Percentiles rank a stretch among this genome's conserved stretches.
Evolutionary conservation across 1,140 invertebrate genomes (phyloP).

Genomic region (Brachionus calyciflorus): DNA sequence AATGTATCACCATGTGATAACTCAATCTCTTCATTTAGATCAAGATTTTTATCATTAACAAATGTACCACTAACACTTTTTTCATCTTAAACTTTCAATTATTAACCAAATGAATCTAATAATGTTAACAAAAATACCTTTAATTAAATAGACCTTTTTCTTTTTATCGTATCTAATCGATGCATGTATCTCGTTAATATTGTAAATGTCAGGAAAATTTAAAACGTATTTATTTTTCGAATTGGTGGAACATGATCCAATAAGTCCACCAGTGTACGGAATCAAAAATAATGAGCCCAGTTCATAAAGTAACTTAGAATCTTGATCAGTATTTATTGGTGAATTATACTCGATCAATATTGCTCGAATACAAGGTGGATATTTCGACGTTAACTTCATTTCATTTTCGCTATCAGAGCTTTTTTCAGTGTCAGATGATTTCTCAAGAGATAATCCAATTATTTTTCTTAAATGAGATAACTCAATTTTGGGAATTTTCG

Average conservation of each 20-base stretch:
- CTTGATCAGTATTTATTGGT: not conserved
- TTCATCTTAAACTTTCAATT: not conserved
- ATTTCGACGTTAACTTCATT: not conserved
- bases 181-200: constrained; percentile 9
- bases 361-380: constrained; percentile 23
- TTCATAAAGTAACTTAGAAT: not conserved
- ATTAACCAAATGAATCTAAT: not conserved
- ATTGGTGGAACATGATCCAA: not conserved
- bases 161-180: constrained; percentile 1
- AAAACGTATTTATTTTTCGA: not conserved
- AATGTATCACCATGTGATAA: constrained; percentile 4
- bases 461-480: not conserved
- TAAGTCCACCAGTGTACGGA: not conserved
- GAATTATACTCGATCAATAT: not conserved
- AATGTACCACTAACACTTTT: not conserved
- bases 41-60: not conserved
- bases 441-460: not conserved
- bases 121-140: not conserved
- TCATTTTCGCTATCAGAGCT: not conserved
- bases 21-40: not conserved
- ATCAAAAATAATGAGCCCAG: constrained; percentile 2
- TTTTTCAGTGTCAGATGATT: not conserved
- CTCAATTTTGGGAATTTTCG: not conserved
- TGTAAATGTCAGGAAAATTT: not conserved
- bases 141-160: not conserved